Percentiles rank a stretch among this genome's conserved stretches.
These are phyloP conservation scores for Dynastes hyllus DNA, from an alignment of 2,888 invertebrate species.

Conservation along the genomic window DNA sequence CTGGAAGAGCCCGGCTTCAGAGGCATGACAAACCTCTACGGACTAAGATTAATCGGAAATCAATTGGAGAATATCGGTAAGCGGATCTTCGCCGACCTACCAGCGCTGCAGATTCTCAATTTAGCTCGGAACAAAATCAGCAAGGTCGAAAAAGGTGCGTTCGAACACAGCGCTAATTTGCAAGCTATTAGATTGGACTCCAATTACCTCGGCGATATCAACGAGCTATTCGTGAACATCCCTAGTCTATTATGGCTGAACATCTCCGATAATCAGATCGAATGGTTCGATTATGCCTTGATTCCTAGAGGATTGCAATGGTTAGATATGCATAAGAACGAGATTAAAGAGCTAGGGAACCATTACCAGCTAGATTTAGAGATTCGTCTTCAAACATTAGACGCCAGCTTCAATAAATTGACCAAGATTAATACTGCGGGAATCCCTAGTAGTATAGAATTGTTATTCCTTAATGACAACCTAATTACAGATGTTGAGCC, in stretches of 20 bases:
- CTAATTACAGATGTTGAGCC: conserved; percentile 89
- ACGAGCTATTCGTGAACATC: conserved; percentile 88
- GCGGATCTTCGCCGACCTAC: conserved; percentile 85
- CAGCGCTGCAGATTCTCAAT: conserved; percentile 89
- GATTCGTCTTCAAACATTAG: conserved; percentile 86
- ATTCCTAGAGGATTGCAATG: conserved; percentile 89
- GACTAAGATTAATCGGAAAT: conserved; percentile 92
- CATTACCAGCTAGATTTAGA: conserved; percentile 81
- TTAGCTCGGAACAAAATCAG: conserved; percentile 89
- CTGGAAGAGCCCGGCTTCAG: conserved; percentile 88
- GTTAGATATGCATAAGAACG: conserved; percentile 93
- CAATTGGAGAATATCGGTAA: conserved; percentile 87
- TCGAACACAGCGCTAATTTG: conserved; percentile 84
- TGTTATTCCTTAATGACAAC: conserved; percentile 92
- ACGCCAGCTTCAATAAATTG: conserved; percentile 93
- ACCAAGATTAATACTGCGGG: conserved; percentile 83
- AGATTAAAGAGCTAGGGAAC: conserved; percentile 85
- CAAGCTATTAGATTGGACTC: conserved; percentile 91
- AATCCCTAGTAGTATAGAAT: conserved; percentile 88
- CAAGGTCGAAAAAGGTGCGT: conserved; percentile 85
- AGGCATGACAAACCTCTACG: conserved; percentile 89
- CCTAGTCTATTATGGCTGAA: conserved; percentile 91
- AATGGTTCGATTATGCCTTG: conserved; percentile 91
- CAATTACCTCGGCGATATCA: conserved; percentile 87
- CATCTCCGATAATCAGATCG: conserved; percentile 91